phyloP scores from a whole-genome alignment of 2,888 invertebrate genomes.

The Nomada lathburiana region DNA sequence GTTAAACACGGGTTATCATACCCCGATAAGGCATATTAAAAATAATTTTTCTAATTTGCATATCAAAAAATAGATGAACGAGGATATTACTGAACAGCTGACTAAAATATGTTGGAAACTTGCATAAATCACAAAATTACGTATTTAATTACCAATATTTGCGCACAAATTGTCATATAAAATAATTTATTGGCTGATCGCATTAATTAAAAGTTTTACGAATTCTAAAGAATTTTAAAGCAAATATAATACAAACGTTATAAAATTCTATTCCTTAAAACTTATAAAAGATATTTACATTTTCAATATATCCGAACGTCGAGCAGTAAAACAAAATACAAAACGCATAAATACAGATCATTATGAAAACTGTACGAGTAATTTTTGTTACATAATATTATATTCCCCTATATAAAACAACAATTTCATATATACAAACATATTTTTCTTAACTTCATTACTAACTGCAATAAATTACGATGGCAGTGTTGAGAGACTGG shows the following conservation, averaged over 20 bases:
- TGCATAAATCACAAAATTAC: no score
- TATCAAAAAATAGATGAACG: no score
- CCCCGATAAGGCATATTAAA: no score
- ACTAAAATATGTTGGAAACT: no score
- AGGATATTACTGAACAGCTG: no score
- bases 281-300: conserved; percentile 45
- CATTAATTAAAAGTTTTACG: no score
- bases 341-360: conserved; percentile 1
- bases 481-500: conserved; percentile 34
- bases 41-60: no score
- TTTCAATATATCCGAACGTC: not conserved
- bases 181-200: no score
- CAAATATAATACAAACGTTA: conserved; percentile 19
- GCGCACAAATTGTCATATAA: no score
- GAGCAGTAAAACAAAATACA: not conserved
- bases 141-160: no score
- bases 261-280: conserved; percentile 12
- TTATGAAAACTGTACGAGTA: not conserved
- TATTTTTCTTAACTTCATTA: not conserved
- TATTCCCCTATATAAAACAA: conserved; percentile 10
- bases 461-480: conserved; percentile 31
- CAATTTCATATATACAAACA: conserved; percentile 24
- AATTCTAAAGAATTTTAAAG: conserved; percentile 35
- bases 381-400: conserved; percentile 1
- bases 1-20: no score